Conservation (phyloP, 2,797 vertebrate genomes). For the Rhinophrynus dorsalis region DNA sequence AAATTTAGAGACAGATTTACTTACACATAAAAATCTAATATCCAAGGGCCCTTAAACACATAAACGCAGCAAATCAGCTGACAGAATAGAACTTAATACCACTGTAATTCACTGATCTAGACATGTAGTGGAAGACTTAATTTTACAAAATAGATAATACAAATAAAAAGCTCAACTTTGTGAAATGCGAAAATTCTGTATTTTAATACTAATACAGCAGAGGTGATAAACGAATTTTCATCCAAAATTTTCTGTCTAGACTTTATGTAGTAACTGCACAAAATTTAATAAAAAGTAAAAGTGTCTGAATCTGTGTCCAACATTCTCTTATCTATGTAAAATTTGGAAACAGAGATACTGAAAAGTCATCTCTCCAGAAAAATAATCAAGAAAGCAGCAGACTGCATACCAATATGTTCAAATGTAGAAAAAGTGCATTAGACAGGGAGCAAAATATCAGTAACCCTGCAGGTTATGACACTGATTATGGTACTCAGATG, state of each 20-base stretch:
- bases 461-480: too few relatives aligned
- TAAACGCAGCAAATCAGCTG: slow-evolving; percentile 23
- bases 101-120: slow-evolving; percentile 5
- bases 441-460: too few relatives aligned
- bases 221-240: slow-evolving; percentile 11
- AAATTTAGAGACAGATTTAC: slow-evolving; percentile 15
- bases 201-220: not conserved
- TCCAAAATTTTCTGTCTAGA: not conserved
- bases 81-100: slow-evolving; percentile 22
- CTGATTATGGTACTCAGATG: too few relatives aligned
- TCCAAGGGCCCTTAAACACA: not conserved
- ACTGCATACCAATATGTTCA: too few relatives aligned
- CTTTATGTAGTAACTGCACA: not conserved
- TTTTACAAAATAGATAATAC: slow-evolving; percentile 17
- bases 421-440: too few relatives aligned
- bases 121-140: not conserved
- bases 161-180: slow-evolving; percentile 10
- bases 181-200: not conserved
- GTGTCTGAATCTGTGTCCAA: too few relatives aligned
- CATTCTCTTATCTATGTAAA: too few relatives aligned
- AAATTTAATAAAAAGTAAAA: too few relatives aligned
- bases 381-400: too few relatives aligned
- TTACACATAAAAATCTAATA: slow-evolving; percentile 14
- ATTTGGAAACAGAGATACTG: too few relatives aligned
- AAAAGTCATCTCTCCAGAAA: too few relatives aligned